Base-by-base conservation (phyloP, 2,113 vertebrate genomes). In the Felis catus region DNA sequence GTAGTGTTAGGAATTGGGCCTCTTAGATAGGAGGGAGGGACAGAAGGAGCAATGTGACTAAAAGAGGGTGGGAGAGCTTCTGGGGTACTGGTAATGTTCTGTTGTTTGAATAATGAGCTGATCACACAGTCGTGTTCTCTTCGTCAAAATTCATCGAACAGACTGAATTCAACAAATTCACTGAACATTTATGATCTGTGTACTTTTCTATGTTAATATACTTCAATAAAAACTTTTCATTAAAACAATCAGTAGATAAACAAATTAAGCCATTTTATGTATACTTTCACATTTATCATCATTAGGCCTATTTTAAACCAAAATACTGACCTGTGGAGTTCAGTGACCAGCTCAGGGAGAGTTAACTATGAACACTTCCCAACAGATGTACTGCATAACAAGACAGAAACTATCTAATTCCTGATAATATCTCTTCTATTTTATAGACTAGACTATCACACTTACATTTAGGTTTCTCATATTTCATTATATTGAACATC, bases 271-370 rank as follows among this genome's bases (percentile, higher is more conserved):
- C 13, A 65, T 36, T 55, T 58, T 81, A 19, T 83, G 12, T 83
- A 76, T 31, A 51, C n/a, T 66, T 90, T 45, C 6, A 78, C 31
- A 15, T 65, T 83, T 45, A 91, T 81, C n/a, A 68, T 74, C 15
- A 51, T 66, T 27, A 86, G 45, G 68, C 18, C 39, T 41, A 78
- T 85, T 84, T 82, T 39, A 93, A 48, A 85, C 21, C 48, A 85
- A 70, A 96, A 81, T 41, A 80, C 41, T 39, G 12, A 66, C 79
- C 36, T 79, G 5, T 5, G 9, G 39, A 94, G 71, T 66, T 96
- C 36, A 73, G 76, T 58, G 61, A 71, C 7, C 25, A 65, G 39
- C 12, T 93, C 16, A 80, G 12, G 36, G 84, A 94, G 33, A 76
- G 23, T 51, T 89, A 87, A 65, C 29, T 36, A 66, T 16, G 21